Evolutionary conservation across 2,888 invertebrate species (phyloP).

Genomic region (Trisateles emortualis): DNA sequence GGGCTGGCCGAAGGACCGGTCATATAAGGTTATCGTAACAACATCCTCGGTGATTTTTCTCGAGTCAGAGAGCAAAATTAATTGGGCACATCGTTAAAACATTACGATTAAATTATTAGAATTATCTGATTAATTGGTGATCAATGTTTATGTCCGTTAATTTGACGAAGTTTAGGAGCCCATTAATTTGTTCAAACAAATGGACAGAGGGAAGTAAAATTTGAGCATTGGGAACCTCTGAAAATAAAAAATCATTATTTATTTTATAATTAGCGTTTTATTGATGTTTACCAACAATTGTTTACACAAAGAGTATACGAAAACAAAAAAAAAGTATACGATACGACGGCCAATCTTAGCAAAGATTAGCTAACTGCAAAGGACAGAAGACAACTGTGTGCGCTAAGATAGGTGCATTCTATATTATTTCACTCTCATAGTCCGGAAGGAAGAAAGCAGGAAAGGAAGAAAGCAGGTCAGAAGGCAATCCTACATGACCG

Average conservation of each 20-base stretch:
- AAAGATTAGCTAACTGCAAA: too few relatives aligned
- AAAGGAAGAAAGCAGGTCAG: too few relatives aligned
- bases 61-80: conserved; percentile 47
- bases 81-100: conserved; percentile 55
- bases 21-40: conserved; percentile 54
- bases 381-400: too few relatives aligned
- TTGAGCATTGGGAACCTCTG: not conserved
- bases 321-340: too few relatives aligned
- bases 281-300: too few relatives aligned
- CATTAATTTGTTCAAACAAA: not conserved
- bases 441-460: too few relatives aligned
- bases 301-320: too few relatives aligned
- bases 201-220: not conserved
- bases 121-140: not conserved
- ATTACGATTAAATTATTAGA: conserved; percentile 53
- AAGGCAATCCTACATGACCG: too few relatives aligned
- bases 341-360: too few relatives aligned
- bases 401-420: too few relatives aligned
- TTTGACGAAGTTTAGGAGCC: not conserved
- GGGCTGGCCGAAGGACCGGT: conserved; percentile 35
- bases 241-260: not conserved
- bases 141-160: conserved; percentile 4
- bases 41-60: conserved; percentile 53
- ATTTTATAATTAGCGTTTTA: too few relatives aligned
- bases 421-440: too few relatives aligned